phyloP scores from a whole-genome alignment of 2,888 invertebrate genomes.

The Gortyna flavago region DNA sequence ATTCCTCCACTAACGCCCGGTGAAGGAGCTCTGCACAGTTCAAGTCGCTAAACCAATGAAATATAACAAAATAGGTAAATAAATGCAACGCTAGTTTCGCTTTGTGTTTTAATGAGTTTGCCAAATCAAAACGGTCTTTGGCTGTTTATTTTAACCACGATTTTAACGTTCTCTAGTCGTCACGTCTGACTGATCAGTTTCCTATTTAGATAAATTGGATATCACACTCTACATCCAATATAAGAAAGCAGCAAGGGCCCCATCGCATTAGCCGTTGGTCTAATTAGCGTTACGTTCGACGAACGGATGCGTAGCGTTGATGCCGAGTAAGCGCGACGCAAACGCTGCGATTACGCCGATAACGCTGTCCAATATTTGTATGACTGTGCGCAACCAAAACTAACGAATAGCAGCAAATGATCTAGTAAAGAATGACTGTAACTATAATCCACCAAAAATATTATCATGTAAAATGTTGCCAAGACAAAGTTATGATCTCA shows the following conservation, averaged over 20 bases:
- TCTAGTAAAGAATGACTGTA: not conserved
- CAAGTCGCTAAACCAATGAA: constrained; percentile 75
- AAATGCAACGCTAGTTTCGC: too few species aligned
- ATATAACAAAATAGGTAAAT: not conserved
- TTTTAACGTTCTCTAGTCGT: too few species aligned
- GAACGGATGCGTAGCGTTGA: not conserved
- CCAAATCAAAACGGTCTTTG: not conserved
- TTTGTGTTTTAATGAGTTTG: not conserved
- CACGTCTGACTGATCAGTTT: not conserved
- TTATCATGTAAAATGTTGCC: too few species aligned
- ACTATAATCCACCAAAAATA: not conserved
- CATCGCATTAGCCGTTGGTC: not conserved
- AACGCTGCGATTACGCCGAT: not conserved
- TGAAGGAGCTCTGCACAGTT: constrained; percentile 84
- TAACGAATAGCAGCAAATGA: not conserved
- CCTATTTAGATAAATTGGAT: not conserved
- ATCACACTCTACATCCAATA: not conserved
- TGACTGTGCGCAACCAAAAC: not conserved
- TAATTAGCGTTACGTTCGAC: not conserved
- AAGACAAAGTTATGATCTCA: too few species aligned
- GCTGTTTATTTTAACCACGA: not conserved
- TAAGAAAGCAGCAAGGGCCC: not conserved
- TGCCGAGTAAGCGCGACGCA: not conserved
- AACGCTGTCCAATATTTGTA: not conserved
- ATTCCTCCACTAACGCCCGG: constrained; percentile 77